Evolutionary conservation across 2,888 invertebrate species (phyloP).

Genomic region (Autographa pulchrina): DNA sequence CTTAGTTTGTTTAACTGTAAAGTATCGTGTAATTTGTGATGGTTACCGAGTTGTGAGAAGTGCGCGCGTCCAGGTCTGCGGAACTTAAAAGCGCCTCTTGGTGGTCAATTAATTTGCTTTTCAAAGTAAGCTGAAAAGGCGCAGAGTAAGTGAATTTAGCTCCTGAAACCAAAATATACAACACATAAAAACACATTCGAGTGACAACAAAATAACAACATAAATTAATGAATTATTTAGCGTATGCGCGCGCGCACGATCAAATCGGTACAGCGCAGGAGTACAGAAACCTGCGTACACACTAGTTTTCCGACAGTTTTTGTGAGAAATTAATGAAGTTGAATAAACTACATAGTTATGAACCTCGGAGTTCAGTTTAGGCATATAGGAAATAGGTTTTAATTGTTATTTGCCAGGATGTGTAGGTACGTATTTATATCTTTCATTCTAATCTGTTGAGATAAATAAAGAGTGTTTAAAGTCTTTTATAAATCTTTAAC

Average conservation of each 20-base stretch:
- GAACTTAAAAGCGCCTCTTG: background rate
- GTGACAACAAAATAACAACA: constrained; percentile 65
- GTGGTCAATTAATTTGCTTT: constrained; percentile 1
- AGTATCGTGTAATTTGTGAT: background rate
- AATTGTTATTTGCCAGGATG: too few relatives aligned
- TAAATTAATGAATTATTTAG: constrained; percentile 78
- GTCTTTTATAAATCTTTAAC: too few relatives aligned
- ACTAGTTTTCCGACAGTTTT: constrained; percentile 11
- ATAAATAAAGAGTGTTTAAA: too few relatives aligned
- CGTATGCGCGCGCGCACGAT: constrained; percentile 60
- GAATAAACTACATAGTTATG: too few relatives aligned
- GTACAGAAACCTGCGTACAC: constrained; percentile 42
- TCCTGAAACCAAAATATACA: constrained; percentile 13
- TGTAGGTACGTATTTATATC: too few relatives aligned
- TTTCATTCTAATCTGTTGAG: too few relatives aligned
- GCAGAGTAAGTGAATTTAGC: background rate
- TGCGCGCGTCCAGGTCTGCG: background rate
- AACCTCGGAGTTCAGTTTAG: too few relatives aligned
- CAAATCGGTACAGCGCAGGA: constrained; percentile 32
- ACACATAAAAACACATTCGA: constrained; percentile 43
- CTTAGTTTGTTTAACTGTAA: background rate
- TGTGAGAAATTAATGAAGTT: too few relatives aligned
- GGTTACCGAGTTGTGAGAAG: background rate
- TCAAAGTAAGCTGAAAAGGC: background rate
- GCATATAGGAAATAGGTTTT: too few relatives aligned